A percentile compares a stretch with the other conserved stretches of the same genome.
Evolutionary conservation across 1,140 invertebrate species (phyloP).

Genomic region (Andrena cerasifolii): DNA sequence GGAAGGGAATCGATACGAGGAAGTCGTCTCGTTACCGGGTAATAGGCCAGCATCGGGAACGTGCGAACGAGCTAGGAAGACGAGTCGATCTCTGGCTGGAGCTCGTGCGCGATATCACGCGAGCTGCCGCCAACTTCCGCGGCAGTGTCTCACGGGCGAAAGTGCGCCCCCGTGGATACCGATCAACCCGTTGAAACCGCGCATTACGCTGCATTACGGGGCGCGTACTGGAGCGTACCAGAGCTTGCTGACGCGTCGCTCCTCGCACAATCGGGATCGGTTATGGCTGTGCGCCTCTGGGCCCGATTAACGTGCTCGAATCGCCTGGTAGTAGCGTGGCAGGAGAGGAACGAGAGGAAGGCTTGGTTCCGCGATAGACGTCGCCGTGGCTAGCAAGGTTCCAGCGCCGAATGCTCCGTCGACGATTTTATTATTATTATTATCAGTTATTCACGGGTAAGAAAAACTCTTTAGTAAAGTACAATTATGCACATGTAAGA

Average conservation of each 20-base stretch:
- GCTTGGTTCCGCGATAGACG: not conserved
- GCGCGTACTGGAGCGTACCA: conserved; percentile 12
- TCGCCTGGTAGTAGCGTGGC: not conserved
- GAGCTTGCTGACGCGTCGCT: no score
- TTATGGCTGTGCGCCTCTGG: conserved; percentile 22
- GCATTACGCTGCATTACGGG: conserved; percentile 35
- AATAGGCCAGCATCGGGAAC: not conserved
- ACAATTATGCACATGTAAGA: no score
- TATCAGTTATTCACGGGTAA: no score
- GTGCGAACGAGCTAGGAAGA: conserved; percentile 31
- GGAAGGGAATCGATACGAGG: conserved; percentile 4
- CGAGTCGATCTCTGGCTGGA: not conserved
- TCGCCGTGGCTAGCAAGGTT: not conserved
- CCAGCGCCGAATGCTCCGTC: not conserved
- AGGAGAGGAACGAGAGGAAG: no score
- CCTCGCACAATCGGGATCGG: conserved; percentile 28
- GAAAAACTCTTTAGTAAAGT: no score
- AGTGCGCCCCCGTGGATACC: not conserved
- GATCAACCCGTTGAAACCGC: conserved; percentile 16
- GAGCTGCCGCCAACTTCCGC: not conserved
- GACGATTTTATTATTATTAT: no score
- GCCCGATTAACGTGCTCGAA: conserved; percentile 36
- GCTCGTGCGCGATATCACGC: conserved; percentile 9
- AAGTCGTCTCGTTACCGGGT: conserved; percentile 31
- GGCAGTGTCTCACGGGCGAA: not conserved